A percentile compares a stretch with the other conserved stretches of the same genome.
Evolutionary conservation across 2,888 invertebrate genomes (phyloP).

Genomic region (Pollenia amentaria): DNA sequence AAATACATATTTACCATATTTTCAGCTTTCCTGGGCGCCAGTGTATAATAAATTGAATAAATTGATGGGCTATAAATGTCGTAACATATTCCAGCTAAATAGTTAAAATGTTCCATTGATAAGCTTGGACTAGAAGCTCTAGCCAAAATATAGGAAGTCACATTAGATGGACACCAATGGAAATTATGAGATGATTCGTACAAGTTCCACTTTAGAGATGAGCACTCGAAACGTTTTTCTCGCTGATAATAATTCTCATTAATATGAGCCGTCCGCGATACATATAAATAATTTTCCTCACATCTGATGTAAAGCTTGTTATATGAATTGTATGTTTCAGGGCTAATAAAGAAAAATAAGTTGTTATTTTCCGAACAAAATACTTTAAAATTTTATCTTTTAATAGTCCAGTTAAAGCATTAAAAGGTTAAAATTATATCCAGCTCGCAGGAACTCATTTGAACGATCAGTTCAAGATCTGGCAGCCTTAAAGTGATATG

Average conservation of each 20-base stretch:
- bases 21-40: not conserved
- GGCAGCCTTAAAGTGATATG: too few relatives aligned
- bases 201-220: slow-evolving; percentile 6
- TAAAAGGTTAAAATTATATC: too few relatives aligned
- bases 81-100: slow-evolving; percentile 48
- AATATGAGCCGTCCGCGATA: not conserved
- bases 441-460: too few relatives aligned
- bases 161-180: slow-evolving; percentile 35
- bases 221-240: not conserved
- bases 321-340: not conserved
- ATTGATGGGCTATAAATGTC: slow-evolving; percentile 5
- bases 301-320: slow-evolving; percentile 8
- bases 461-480: too few relatives aligned
- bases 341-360: not conserved
- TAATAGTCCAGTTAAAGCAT: too few relatives aligned
- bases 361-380: not conserved
- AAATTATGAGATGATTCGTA: slow-evolving; percentile 18
- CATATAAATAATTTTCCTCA: not conserved
- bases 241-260: not conserved
- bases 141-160: slow-evolving; percentile 24
- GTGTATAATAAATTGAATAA: slow-evolving; percentile 19
- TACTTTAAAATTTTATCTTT: too few relatives aligned
- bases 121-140: not conserved
- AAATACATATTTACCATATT: slow-evolving; percentile 25
- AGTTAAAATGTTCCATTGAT: not conserved